These are phyloP conservation scores for Listronotus bonariensis DNA, from an alignment of 1,140 invertebrate genomes.

Conservation along the genomic window DNA sequence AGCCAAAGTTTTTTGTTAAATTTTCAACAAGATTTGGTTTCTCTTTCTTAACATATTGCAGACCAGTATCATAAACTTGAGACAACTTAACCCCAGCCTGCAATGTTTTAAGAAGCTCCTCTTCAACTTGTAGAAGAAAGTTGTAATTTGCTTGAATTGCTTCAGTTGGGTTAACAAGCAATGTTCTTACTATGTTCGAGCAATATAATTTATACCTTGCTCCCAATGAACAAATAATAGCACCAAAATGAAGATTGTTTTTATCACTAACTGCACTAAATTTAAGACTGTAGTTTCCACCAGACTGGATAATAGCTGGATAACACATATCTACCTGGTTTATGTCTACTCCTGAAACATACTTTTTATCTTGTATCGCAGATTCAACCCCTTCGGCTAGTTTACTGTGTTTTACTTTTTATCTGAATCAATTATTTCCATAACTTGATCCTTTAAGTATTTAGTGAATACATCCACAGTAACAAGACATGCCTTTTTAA, in stretches of 20 bases:
- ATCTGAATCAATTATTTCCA: constrained; percentile 98
- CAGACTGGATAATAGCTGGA: constrained; percentile 97
- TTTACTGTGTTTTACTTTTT: constrained; percentile 94
- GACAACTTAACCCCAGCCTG: constrained; percentile 83
- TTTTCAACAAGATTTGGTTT: constrained; percentile 87
- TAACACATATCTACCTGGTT: constrained; percentile 95
- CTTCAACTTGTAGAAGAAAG: constrained; percentile 89
- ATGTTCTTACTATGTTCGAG: constrained; percentile 97
- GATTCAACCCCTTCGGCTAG: constrained; percentile 92
- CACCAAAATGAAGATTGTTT: constrained; percentile 92
- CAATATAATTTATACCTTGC: constrained; percentile 97
- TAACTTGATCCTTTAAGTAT: constrained; percentile 96
- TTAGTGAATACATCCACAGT: constrained; percentile 96
- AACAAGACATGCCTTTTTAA: constrained; percentile 92
- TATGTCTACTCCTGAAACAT: constrained; percentile 86
- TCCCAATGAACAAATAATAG: constrained; percentile 94
- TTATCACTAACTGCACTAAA: constrained; percentile 95
- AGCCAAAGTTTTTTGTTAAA: constrained; percentile 79
- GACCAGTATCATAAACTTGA: constrained; percentile 86
- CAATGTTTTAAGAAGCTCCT: constrained; percentile 86
- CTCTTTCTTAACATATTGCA: constrained; percentile 85
- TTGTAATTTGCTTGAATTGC: constrained; percentile 87
- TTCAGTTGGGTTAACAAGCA: constrained; percentile 93
- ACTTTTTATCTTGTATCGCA: constrained; percentile 92
- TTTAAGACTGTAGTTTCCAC: constrained; percentile 95